Conservation (phyloP, 2,797 vertebrate genomes). For the Chelmon rostratus region DNA sequence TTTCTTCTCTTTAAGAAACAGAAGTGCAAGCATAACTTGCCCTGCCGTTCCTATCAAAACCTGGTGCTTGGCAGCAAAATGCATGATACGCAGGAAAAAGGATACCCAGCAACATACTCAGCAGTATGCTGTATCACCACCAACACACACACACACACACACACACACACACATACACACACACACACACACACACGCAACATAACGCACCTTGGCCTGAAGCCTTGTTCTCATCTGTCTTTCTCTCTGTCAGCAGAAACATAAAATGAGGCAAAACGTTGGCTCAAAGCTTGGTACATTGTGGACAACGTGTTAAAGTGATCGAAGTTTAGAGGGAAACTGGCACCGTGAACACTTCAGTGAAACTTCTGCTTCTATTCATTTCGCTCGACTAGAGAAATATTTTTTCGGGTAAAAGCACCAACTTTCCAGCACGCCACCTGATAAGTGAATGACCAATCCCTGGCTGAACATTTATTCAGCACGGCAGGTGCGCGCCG, state of each 20-base stretch:
- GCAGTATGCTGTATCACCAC: conserved; percentile 61
- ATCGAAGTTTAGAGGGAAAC: neutral
- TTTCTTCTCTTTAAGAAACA: conserved; percentile 44
- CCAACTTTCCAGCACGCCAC: neutral
- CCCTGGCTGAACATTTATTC: conserved; percentile 9
- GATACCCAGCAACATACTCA: conserved; percentile 67
- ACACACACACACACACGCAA: conserved; percentile 19
- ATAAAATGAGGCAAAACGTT: conserved; percentile 45
- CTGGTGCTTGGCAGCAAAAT: conserved; percentile 67
- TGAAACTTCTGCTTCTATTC: neutral
- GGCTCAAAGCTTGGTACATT: conserved; percentile 23
- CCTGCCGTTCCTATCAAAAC: conserved; percentile 64
- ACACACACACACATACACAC: conserved; percentile 16
- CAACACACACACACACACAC: conserved; percentile 17
- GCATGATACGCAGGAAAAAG: conserved; percentile 67
- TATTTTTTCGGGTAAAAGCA: conserved; percentile 3
- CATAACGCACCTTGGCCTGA: conserved; percentile 55
- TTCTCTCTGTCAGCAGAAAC: conserved; percentile 74
- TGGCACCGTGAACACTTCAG: neutral
- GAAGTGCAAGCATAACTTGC: conserved; percentile 57
- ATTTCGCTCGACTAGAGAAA: neutral
- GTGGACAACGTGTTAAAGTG: conserved; percentile 12
- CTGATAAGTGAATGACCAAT: conserved; percentile 12
- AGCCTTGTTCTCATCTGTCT: conserved; percentile 49
- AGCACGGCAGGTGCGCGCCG: neutral